Evolutionary conservation across 2,113 vertebrate genomes (phyloP).

Genomic region (Porphyrio hochstetteri): DNA sequence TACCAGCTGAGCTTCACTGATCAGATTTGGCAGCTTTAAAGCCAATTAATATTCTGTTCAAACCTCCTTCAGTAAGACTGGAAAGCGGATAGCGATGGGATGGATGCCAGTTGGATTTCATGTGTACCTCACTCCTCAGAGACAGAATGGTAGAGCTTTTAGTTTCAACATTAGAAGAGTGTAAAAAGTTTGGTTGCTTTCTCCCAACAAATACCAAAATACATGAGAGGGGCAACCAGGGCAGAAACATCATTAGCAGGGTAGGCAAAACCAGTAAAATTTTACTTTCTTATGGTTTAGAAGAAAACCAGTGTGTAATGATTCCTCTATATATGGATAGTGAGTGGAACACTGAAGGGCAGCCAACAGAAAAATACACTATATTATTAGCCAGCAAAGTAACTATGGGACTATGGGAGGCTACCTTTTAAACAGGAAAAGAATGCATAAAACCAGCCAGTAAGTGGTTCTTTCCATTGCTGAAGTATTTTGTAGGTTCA

Average conservation of each 20-base stretch:
- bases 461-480: not conserved
- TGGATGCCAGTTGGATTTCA: not conserved
- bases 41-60: conserved; percentile 67
- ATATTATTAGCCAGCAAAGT: not conserved
- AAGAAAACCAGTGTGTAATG: not conserved
- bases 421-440: not conserved
- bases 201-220: not conserved
- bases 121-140: not conserved
- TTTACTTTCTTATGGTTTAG: not conserved
- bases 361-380: not conserved
- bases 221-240: not conserved
- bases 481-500: not conserved
- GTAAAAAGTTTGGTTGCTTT: not conserved
- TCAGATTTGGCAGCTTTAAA: conserved; percentile 58
- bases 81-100: conserved; percentile 22
- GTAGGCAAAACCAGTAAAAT: not conserved
- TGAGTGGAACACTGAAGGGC: not conserved
- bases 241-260: not conserved
- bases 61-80: conserved; percentile 21
- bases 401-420: not conserved
- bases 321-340: not conserved
- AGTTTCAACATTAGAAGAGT: not conserved
- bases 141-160: not conserved
- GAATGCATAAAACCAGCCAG: not conserved
- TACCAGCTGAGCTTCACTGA: conserved; percentile 54